Base-by-base conservation (phyloP, 2,797 vertebrate genomes). In the Peromyscus melanophrys region DNA sequence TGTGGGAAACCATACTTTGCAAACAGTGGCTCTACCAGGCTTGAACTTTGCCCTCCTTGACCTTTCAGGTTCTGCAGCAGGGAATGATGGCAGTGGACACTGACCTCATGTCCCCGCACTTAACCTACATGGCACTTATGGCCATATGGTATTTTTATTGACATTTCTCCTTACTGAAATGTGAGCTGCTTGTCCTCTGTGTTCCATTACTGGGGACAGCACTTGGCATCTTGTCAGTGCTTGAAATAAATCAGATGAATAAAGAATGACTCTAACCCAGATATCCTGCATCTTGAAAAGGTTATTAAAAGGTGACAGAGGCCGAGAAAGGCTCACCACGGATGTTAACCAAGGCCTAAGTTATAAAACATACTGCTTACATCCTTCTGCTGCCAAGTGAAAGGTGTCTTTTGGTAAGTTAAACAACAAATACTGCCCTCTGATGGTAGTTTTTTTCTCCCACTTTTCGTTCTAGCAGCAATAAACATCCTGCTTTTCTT, bases 371-470 rank as follows among this genome's bases (percentile, higher is more conserved):
- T 21, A 89, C 9, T 57, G 77, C 61, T 65, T 87, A 67, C 14
- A 73, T 73, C 27, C 49, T 86, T 90, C 37, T 57, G 87, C n/a
- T 57, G 8, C 57, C 77, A 63, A 95, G 49, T 55, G 75, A 94
- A 86, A 90, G 43, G 19, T 59, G 21, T 13, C 21, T 87, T 90
- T 67, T 80, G 85, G 92, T 73, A 90, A 84, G 86, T 83, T 92
- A 34, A 89, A 94, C 13, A 76, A 78, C 78, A 75, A 93, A 92
- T 57, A 93, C 92, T 96, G 94, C 96, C 94, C 96, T 96, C 94
- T 93, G 80, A 93, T 95, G 94, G 94, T 90, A 71, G 52, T 63
- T 69, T 59, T 34, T 7, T 34, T 7, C 55, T 16, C 25, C 55
- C n/a, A 9, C 29, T 77, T 95, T 91, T 43, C 25, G 87, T 87